phyloP scores from a whole-genome alignment of 2,797 vertebrate genomes.

The Argyrosomus regius region DNA sequence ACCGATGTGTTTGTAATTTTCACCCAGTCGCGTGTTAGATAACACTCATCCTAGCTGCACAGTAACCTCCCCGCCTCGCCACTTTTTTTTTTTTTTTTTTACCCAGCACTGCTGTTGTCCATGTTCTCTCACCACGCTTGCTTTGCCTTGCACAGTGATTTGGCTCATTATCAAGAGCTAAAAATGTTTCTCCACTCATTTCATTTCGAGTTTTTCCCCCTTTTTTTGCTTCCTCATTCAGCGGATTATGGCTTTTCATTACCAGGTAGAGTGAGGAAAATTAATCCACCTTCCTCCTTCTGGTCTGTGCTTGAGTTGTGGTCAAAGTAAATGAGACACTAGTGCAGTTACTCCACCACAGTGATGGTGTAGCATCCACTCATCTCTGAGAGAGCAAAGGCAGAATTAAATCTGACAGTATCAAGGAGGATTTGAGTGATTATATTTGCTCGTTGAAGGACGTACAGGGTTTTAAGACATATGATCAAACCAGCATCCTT shows the following conservation, averaged over 20 bases:
- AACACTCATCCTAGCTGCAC: slow-evolving; percentile 50
- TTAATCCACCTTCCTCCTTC: not conserved
- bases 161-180: slow-evolving; percentile 35
- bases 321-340: slow-evolving; percentile 4
- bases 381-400: not conserved
- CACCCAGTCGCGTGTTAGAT: slow-evolving; percentile 43
- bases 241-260: slow-evolving; percentile 72
- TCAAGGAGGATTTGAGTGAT: not conserved
- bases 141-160: slow-evolving; percentile 57
- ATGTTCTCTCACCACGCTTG: slow-evolving; percentile 56
- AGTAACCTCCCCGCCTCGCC: slow-evolving; percentile 34
- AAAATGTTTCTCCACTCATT: slow-evolving; percentile 40
- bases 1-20: slow-evolving; percentile 47
- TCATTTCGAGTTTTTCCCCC: slow-evolving; percentile 17
- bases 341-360: not conserved
- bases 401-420: not conserved
- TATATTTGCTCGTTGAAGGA: not conserved
- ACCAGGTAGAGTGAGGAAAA: slow-evolving; percentile 61
- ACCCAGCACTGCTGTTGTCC: slow-evolving; percentile 34
- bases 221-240: slow-evolving; percentile 63
- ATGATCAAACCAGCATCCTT: not conserved
- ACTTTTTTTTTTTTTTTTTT: not conserved
- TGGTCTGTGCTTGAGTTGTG: slow-evolving; percentile 7
- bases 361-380: not conserved
- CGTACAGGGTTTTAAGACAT: not conserved